Percentiles rank a stretch among this genome's conserved stretches.
Conservation (phyloP, 2,888 invertebrate species). For the Morpho deidamia region DNA sequence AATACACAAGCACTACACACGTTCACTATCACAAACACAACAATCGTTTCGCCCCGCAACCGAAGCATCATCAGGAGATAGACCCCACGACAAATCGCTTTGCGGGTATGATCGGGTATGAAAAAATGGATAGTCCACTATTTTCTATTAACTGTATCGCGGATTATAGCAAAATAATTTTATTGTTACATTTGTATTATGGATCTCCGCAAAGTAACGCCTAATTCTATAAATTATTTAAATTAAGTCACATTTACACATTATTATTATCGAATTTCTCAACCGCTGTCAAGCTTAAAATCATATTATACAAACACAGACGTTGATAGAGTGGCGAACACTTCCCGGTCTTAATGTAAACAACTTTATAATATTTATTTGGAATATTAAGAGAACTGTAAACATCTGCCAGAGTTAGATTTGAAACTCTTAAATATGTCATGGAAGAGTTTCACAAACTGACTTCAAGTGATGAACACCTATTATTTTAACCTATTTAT, state of each 20-base stretch:
- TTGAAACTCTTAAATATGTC: slow-evolving; percentile 47
- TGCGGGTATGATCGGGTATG: too few species aligned
- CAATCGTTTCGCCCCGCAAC: too few species aligned
- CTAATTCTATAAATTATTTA: too few species aligned
- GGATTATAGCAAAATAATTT: too few species aligned
- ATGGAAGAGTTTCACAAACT: slow-evolving; percentile 23
- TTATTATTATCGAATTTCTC: slow-evolving; percentile 6
- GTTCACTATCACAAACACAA: too few species aligned
- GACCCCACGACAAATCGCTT: too few species aligned
- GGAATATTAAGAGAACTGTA: slow-evolving; percentile 47
- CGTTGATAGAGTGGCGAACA: slow-evolving; percentile 13
- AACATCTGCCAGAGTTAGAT: slow-evolving; percentile 54
- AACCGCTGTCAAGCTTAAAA: slow-evolving; percentile 8
- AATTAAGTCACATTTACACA: not conserved
- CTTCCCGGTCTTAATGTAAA: slow-evolving; percentile 43
- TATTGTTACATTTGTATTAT: too few species aligned
- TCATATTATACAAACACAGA: slow-evolving; percentile 12
- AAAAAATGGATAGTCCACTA: too few species aligned
- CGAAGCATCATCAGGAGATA: too few species aligned
- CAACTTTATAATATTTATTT: slow-evolving; percentile 57
- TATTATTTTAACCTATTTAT: slow-evolving; percentile 3
- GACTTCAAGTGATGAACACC: slow-evolving; percentile 18
- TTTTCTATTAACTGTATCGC: too few species aligned
- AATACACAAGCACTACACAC: too few species aligned
- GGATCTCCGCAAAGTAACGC: too few species aligned